Evolutionary conservation across 1,140 invertebrate genomes (phyloP), one percentile per base, ranked within the genome.

Genomic region (Drosophila pruinosa): DNA sequence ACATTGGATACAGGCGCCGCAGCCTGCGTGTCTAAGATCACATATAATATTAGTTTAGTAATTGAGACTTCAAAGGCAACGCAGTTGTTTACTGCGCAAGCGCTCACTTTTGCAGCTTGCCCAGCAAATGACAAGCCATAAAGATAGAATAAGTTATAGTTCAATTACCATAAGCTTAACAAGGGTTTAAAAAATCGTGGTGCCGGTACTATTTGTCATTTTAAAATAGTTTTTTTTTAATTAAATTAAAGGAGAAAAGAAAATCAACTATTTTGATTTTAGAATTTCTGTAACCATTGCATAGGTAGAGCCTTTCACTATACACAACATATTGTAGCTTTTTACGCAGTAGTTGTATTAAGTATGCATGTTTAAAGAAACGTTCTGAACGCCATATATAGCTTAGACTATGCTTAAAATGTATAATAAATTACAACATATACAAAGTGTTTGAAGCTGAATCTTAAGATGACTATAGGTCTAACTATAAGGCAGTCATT

Each of bases 1-100:
- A 91, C 56, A 70, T 91, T 61, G 90, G 90, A 36, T 74, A 90
- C 50, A 78, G 90, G 62, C 81, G 90, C 41, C 81, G 89, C 68
- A 91, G 48, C 75, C 61, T 91, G 24, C 78, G 65, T 24, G 72
- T 90, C 71, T 91, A 89, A n/a, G 82, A 53, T 7, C 17, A 26
- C 21, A 43, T 6, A 28, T 72, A 72, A 45, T 6, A 64, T 73
- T 73, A 81, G 22, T 58, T 36, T 70, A 75, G 50, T 61, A 48
- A 59, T 67, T 62, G 47, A 31, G 59, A 41, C 34, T 14, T 0
- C 5, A 45, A 45, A 53, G 19, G 57, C 48, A 10, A 39, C 36
- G 58, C 52, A 78, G 69, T 89, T 89, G 85, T 80, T 89, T 89
- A 71, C 74, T 85, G 36, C 71, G 85, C 85, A 77, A 45, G 74